Percentiles rank a stretch among this genome's conserved stretches.
These are phyloP conservation scores for Melanotaenia duboulayi DNA, from an alignment of 2,113 vertebrate species.

Conservation along the genomic window DNA sequence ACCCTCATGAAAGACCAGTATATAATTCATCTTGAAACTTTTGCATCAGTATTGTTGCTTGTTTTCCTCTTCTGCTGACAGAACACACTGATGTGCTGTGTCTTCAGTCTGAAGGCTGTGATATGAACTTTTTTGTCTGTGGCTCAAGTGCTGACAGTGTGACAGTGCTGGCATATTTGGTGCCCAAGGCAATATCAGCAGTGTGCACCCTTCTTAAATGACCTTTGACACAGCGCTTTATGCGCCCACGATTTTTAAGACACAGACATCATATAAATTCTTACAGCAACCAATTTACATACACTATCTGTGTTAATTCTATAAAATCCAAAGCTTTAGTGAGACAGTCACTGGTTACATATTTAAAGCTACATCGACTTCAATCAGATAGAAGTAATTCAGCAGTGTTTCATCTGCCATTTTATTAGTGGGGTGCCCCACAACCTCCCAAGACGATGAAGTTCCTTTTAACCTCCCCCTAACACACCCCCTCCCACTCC, in stretches of 20 bases:
- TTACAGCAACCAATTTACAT: background rate
- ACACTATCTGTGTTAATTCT: background rate
- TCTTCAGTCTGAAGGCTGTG: constrained; percentile 14
- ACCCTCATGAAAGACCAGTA: background rate
- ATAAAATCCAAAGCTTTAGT: background rate
- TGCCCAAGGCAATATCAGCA: constrained; percentile 28
- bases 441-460: no score
- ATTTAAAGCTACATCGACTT: background rate
- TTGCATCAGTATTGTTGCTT: background rate
- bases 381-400: constrained; percentile 16
- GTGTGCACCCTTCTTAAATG: constrained; percentile 8
- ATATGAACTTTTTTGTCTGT: constrained; percentile 20
- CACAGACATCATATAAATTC: background rate
- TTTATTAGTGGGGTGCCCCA: no score
- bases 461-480: no score
- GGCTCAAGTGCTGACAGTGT: constrained; percentile 10
- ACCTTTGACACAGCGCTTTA: constrained; percentile 10
- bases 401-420: no score
- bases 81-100: constrained; percentile 5
- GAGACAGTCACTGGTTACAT: background rate
- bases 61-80: background rate
- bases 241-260: background rate
- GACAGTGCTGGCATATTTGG: constrained; percentile 19
- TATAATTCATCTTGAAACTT: background rate
- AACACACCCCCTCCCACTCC: no score